Base-by-base conservation (phyloP, 2,113 vertebrate genomes). In the Takifugu flavidus region DNA sequence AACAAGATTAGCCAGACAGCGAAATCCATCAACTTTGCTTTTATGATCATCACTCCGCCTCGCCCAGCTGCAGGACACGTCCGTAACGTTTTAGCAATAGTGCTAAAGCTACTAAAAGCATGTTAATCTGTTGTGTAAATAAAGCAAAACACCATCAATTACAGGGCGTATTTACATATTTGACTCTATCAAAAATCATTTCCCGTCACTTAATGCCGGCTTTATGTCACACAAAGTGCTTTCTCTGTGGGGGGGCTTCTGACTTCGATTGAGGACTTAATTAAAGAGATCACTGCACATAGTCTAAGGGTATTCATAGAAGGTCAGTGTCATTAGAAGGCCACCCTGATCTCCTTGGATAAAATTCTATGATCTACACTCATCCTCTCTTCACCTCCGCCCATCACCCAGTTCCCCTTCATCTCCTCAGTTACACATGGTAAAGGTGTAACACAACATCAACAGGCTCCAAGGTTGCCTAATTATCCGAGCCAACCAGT, bases 321-420 rank as follows among this genome's bases (percentile, higher is more conserved):
- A 87, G 87, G 86, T 87, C 84, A 84, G 65, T 53, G 66, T 87
- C 82, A 86, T 83, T 81, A 82, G 72, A 75, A 70, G 76, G 67
- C 77, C 28, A 51, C 72, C 53, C 78, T 70, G 42, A 69, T 78
- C 67, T 70, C 59, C 52, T 72, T 43, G 59, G 60, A 75, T 62
- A 65, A 64, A 62, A 77, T 57, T 61, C 53, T 72, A 0, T 73
- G 67, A 73, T 71, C 53, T 62, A 44, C 29, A 57, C 74, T 65
- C 6, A 20, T 46, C 45, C 14, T 15, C 12, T 2, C 45, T n/a
- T n/a, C 45, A 47, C 4, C 45, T 14, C 45, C 2, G 45, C 14
- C 45, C 45, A n/a, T 14, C 45, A 47, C 5, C 15, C 45, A 47
- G 4, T 47, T 47, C 14, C 29, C 54, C n/a, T 60, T 56, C 44